These are phyloP conservation scores for Acrobasis consociella DNA, from an alignment of 2,888 invertebrate species.

Conservation along the genomic window DNA sequence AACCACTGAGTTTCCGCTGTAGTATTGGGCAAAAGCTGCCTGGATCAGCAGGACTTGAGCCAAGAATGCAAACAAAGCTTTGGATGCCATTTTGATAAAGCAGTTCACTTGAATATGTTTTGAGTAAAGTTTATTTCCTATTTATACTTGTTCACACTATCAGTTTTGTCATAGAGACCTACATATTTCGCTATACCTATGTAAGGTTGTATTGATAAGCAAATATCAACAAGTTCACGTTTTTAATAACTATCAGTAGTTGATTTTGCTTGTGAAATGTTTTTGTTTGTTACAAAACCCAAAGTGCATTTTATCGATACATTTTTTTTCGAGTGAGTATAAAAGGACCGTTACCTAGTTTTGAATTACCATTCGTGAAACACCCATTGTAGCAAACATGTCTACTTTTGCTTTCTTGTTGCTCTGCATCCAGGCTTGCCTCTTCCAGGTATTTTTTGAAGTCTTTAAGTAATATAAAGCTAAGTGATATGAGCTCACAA, in stretches of 20 bases:
- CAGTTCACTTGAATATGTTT: neutral
- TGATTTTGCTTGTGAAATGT: too few species aligned
- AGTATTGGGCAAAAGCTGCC: constrained; percentile 15
- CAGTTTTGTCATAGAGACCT: constrained; percentile 11
- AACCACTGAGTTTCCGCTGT: constrained; percentile 3
- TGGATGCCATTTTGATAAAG: constrained; percentile 20
- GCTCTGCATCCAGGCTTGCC: constrained; percentile 44
- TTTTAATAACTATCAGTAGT: neutral
- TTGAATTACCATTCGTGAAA: neutral
- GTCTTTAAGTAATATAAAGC: too few species aligned
- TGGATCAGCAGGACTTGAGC: constrained; percentile 23
- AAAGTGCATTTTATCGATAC: neutral
- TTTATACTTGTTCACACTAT: neutral
- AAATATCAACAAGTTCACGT: neutral
- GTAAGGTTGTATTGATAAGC: neutral
- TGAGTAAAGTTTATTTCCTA: neutral
- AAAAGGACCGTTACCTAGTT: neutral
- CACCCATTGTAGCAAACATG: constrained; percentile 35
- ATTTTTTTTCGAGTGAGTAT: neutral
- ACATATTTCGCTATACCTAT: neutral
- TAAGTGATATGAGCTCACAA: too few species aligned
- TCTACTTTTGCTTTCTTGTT: constrained; percentile 38
- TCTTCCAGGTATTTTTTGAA: constrained; percentile 47
- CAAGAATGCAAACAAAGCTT: constrained; percentile 13
- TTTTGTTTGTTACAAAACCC: too few species aligned